Conservation (phyloP, 2,113 vertebrate species). For the Gorsachius goisagi region DNA sequence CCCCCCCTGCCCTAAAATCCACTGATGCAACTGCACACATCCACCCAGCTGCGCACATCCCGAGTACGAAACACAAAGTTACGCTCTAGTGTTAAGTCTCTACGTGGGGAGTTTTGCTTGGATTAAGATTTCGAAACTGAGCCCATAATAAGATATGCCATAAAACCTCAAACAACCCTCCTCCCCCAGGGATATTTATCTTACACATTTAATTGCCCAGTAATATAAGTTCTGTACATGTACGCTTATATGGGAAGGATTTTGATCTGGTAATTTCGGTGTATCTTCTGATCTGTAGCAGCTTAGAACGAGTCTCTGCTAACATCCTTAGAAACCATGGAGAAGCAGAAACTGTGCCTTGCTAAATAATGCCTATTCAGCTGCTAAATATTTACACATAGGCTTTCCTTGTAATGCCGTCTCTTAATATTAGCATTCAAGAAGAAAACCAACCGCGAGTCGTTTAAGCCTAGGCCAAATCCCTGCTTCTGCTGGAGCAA, state of each 20-base stretch:
- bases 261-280: conserved; percentile 31
- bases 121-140: conserved; percentile 57
- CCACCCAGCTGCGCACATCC: neutral
- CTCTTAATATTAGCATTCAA: conserved; percentile 21
- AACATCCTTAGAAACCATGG: neutral
- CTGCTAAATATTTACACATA: conserved; percentile 43
- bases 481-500: neutral
- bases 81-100: neutral
- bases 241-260: conserved; percentile 5
- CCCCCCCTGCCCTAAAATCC: neutral
- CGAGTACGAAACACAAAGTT: neutral
- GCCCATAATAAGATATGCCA: conserved; percentile 50
- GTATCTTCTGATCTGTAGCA: conserved; percentile 35
- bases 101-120: conserved; percentile 33
- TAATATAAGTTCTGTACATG: conserved; percentile 52
- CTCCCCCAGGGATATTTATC: conserved; percentile 56
- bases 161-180: conserved; percentile 53
- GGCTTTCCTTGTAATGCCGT: neutral
- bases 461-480: conserved; percentile 31
- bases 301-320: conserved; percentile 1
- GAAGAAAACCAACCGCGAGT: conserved; percentile 31
- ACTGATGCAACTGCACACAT: neutral
- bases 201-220: conserved; percentile 54
- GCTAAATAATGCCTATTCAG: neutral
- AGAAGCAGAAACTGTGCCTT: conserved; percentile 12